Percentiles rank a stretch among this genome's conserved stretches.
These are phyloP conservation scores for Brenthis daphne DNA, from an alignment of 2,888 invertebrate genomes.

Conservation along the genomic window DNA sequence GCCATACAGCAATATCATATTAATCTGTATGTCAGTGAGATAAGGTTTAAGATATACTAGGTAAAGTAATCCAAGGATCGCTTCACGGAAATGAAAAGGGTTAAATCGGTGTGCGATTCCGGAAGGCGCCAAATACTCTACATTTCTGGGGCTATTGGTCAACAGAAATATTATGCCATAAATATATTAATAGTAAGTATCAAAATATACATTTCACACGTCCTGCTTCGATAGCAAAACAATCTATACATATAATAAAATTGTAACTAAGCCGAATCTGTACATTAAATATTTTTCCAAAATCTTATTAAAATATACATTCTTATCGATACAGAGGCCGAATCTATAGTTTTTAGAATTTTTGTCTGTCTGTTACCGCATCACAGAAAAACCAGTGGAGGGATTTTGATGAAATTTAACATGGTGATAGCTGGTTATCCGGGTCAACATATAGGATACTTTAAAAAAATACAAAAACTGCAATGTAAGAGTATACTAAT, in stretches of 20 bases:
- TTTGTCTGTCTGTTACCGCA: too few relatives aligned
- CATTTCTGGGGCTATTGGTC: slow-evolving; percentile 9
- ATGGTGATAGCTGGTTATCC: too few relatives aligned
- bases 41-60: slow-evolving; percentile 6
- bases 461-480: too few relatives aligned
- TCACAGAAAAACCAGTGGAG: too few relatives aligned
- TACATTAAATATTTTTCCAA: too few relatives aligned
- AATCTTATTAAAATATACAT: too few relatives aligned
- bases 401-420: too few relatives aligned
- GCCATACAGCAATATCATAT: not conserved
- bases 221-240: slow-evolving; percentile 16
- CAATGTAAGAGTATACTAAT: too few relatives aligned
- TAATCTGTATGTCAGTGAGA: not conserved
- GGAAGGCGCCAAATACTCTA: slow-evolving; percentile 19
- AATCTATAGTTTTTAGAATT: too few relatives aligned
- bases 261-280: too few relatives aligned
- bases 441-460: too few relatives aligned
- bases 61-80: slow-evolving; percentile 8
- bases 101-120: slow-evolving; percentile 5
- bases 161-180: not conserved
- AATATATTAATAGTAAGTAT: not conserved
- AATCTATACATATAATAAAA: not conserved
- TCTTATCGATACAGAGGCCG: too few relatives aligned
- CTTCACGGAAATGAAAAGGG: slow-evolving; percentile 21
- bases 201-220: not conserved